Percentiles rank a stretch among this genome's conserved stretches.
Evolutionary conservation across 2,797 vertebrate species (phyloP).

Genomic region (Choloepus didactylus): DNA sequence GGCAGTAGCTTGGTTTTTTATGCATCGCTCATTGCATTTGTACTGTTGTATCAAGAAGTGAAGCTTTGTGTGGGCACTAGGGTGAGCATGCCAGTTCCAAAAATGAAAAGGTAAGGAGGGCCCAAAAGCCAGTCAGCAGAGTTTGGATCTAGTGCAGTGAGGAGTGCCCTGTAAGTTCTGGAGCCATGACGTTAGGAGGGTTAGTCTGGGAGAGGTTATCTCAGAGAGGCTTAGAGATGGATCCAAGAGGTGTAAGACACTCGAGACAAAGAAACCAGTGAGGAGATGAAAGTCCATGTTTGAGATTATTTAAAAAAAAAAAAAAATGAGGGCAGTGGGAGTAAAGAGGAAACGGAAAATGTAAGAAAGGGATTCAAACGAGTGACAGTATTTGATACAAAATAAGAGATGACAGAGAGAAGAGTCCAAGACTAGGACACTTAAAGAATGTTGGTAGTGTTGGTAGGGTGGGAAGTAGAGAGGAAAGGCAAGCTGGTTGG

Average conservation of each 20-base stretch:
- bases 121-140: not conserved
- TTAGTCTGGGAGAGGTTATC: not conserved
- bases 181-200: no score
- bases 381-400: not conserved
- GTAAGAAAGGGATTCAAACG: not conserved
- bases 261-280: not conserved
- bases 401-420: not conserved
- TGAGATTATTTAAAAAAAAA: not conserved
- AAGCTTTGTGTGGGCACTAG: not conserved
- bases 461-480: not conserved
- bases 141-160: not conserved
- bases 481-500: rapidly evolving
- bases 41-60: not conserved
- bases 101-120: not conserved
- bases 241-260: not conserved
- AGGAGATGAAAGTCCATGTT: not conserved
- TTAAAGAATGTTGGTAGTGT: not conserved
- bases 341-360: not conserved
- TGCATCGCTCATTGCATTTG: not conserved
- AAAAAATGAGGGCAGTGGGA: not conserved
- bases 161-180: not conserved
- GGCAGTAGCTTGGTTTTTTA: not conserved
- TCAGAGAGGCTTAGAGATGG: not conserved
- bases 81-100: not conserved
- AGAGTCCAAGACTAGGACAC: not conserved